Percentiles rank a stretch among this genome's conserved stretches.
Conservation (phyloP, 2,888 invertebrate species). For the Drosophila nigricruria region DNA sequence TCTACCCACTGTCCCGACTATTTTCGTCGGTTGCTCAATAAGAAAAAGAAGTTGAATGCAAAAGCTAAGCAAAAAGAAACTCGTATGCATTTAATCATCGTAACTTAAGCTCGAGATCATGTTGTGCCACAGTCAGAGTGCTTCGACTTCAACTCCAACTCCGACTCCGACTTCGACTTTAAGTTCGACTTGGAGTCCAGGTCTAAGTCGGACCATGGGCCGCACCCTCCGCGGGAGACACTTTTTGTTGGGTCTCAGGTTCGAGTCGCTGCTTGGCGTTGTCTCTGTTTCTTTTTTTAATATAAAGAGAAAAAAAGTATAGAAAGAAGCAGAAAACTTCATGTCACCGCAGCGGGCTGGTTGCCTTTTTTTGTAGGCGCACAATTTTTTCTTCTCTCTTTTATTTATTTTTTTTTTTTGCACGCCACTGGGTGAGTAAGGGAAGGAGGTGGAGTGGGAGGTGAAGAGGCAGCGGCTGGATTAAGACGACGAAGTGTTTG, state of each 20-base stretch:
- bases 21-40: slow-evolving; percentile 58
- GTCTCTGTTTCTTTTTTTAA: slow-evolving; percentile 63
- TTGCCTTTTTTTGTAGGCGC: slow-evolving; percentile 58
- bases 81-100: slow-evolving; percentile 81
- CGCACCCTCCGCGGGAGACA: slow-evolving; percentile 62
- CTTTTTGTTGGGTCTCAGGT: slow-evolving; percentile 22
- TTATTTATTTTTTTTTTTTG: slow-evolving; percentile 47
- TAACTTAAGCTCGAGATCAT: slow-evolving; percentile 81
- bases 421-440: slow-evolving; percentile 27
- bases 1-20: slow-evolving; percentile 61
- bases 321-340: slow-evolving; percentile 57
- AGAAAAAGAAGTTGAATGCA: slow-evolving; percentile 31
- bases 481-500: slow-evolving; percentile 71
- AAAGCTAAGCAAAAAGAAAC: slow-evolving; percentile 70
- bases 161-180: slow-evolving; percentile 24
- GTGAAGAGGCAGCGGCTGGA: slow-evolving; percentile 48
- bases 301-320: slow-evolving; percentile 31
- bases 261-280: slow-evolving; percentile 20
- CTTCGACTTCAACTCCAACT: slow-evolving; percentile 8
- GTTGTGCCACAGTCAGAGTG: slow-evolving; percentile 73
- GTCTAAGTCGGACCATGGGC: slow-evolving; percentile 23
- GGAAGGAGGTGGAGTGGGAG: slow-evolving; percentile 19
- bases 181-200: slow-evolving; percentile 9
- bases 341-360: slow-evolving; percentile 72
- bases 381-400: slow-evolving; percentile 38